phyloP scores from a whole-genome alignment of 2,888 invertebrate genomes.

The Harmothoe impar region DNA sequence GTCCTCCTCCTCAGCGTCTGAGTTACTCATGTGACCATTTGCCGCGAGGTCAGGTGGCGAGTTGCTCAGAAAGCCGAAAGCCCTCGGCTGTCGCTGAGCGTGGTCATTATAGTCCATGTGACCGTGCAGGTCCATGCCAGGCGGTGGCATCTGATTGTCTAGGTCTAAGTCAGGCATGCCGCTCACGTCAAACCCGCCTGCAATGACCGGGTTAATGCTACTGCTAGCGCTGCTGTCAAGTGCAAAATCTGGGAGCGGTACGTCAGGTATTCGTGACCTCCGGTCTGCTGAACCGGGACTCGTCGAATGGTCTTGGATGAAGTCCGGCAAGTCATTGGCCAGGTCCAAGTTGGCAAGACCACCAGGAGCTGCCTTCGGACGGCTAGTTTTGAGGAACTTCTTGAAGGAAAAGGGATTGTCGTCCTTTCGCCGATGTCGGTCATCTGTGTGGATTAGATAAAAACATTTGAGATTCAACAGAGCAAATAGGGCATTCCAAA shows the following conservation, averaged over 20 bases:
- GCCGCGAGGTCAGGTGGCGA: slow-evolving; percentile 6
- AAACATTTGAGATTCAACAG: not conserved
- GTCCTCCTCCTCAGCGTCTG: slow-evolving; percentile 56
- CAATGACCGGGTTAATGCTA: not conserved
- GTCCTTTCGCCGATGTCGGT: slow-evolving; percentile 70
- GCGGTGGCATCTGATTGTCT: not conserved
- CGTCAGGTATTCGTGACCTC: slow-evolving; percentile 39
- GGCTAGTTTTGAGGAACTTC: slow-evolving; percentile 76
- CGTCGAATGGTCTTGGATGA: slow-evolving; percentile 79
- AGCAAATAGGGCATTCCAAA: too few species aligned
- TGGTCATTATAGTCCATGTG: not conserved
- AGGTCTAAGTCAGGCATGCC: slow-evolving; percentile 29
- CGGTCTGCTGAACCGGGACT: slow-evolving; percentile 17
- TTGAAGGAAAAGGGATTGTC: slow-evolving; percentile 82
- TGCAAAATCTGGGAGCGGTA: slow-evolving; percentile 77
- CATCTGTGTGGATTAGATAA: slow-evolving; percentile 25
- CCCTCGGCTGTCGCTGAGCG: not conserved
- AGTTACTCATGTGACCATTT: slow-evolving; percentile 45
- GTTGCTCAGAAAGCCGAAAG: not conserved
- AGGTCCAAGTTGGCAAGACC: slow-evolving; percentile 72
- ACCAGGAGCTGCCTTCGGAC: slow-evolving; percentile 53
- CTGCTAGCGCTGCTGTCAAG: slow-evolving; percentile 68
- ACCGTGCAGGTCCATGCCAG: not conserved
- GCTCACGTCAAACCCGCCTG: not conserved
- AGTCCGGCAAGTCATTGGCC: slow-evolving; percentile 81